Evolutionary conservation across 23 tunicate genomes (phyloP), one percentile per base, ranked within the genome.

Genomic region (Halocynthia aurantium): DNA sequence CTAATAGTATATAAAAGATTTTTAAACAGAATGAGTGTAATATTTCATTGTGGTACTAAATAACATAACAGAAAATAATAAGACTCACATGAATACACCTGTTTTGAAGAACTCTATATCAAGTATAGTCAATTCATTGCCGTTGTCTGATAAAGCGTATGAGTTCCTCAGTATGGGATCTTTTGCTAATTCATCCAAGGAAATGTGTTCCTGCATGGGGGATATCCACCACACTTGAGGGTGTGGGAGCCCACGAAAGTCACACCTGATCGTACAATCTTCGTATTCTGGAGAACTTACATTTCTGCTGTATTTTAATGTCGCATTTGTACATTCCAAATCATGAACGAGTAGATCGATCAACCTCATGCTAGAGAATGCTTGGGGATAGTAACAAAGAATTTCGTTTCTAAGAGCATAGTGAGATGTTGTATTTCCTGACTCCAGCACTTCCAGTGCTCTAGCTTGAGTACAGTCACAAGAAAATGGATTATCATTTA

Each of bases 1-100:
- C 97, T 90, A 53, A 68, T 68, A 55, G 22, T 50, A 64, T 8
- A 6, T 79, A 15, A 6, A 11, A 73, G 40, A n/a, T 7, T 12
- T 51, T 0, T 65, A 13, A 9, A 6, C 11, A 76, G 13, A 5
- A 15, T 0, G 17, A 5, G 13, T 76, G 15, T 31, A 56, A 0
- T 15, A 57, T 58, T 10, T 52, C n/a, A 31, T 31, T 31, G 44
- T 31, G 44, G 44, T 31, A 31, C 44, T 31, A 1, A 31, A 31
- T n/a, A n/a, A n/a, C n/a, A 31, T 11, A 70, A 40, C 50, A 70
- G 12, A 70, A 18, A 77, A 52, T 31, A 4, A 19, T 17, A 67
- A 51, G 22, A 10, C 76, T 70, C 78, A 88, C 97, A 75, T 90
- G 72, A 71, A 90, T 15, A 63, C 17, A 8, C 97, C 97, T 17